Conservation (phyloP, 1,140 invertebrate species). For the Leptinotarsa texana region DNA sequence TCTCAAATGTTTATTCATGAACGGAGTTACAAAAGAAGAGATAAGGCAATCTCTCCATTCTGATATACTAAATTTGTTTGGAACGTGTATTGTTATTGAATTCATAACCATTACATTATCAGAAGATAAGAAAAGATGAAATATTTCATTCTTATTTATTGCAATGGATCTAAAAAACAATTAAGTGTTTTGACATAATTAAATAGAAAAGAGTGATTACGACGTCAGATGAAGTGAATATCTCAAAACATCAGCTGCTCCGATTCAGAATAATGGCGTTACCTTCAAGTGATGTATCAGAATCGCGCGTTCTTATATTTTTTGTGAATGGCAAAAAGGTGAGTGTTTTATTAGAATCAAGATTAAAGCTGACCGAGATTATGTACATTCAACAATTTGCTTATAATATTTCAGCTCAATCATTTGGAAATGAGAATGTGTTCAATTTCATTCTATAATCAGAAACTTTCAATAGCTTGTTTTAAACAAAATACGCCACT, state of each 20-base stretch:
- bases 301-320: neutral
- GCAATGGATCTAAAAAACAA: neutral
- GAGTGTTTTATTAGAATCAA: neutral
- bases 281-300: neutral
- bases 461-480: no score
- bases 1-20: no score
- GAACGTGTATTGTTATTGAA: no score
- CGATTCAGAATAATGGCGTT: neutral
- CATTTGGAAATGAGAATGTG: no score
- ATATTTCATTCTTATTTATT: neutral
- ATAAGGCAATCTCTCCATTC: no score
- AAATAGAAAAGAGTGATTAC: neutral
- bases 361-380: neutral
- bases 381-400: neutral
- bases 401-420: neutral
- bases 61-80: no score
- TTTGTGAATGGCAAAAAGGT: neutral
- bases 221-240: neutral
- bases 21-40: no score
- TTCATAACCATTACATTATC: no score
- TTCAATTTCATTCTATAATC: no score
- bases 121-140: neutral
- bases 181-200: neutral
- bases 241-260: neutral
- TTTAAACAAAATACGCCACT: no score